These are phyloP conservation scores for Gnathonemus longibarbis DNA, from an alignment of 2,113 vertebrate genomes.

Conservation along the genomic window DNA sequence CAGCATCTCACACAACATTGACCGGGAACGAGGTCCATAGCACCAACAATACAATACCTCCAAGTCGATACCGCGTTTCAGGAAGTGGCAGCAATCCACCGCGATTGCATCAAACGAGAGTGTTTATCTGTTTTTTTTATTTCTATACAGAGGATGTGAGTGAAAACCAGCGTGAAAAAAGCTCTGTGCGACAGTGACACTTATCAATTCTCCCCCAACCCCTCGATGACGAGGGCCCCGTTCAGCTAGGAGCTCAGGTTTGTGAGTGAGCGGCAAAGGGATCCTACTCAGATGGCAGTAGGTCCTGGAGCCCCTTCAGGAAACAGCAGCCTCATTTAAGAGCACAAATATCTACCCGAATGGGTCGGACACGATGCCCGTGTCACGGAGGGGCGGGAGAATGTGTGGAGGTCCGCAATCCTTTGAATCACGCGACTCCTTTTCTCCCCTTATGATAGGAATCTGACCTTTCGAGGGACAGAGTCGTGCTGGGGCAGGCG, in stretches of 20 bases:
- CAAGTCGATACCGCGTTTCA: not conserved
- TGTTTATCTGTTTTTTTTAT: not conserved
- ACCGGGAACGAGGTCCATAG: slow-evolving; percentile 51
- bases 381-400: not conserved
- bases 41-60: slow-evolving; percentile 29
- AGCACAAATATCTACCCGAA: not conserved
- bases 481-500: not conserved
- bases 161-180: not conserved
- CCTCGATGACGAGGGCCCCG: not conserved
- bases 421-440: not conserved
- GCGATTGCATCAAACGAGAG: not conserved
- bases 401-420: not conserved
- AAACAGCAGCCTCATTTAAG: not conserved
- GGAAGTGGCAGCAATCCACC: not conserved
- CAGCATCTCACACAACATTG: slow-evolving; percentile 75
- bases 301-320: not conserved
- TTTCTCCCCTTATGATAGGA: not conserved
- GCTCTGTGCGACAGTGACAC: not conserved
- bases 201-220: not conserved
- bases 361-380: not conserved
- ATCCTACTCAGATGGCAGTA: not conserved
- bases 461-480: slow-evolving; percentile 12
- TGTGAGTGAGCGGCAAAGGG: not conserved
- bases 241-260: not conserved
- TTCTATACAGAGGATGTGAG: not conserved